These are phyloP conservation scores for Pocillopora meandrina DNA, from an alignment of 92 coral and sea anemone genomes.

Conservation along the genomic window DNA sequence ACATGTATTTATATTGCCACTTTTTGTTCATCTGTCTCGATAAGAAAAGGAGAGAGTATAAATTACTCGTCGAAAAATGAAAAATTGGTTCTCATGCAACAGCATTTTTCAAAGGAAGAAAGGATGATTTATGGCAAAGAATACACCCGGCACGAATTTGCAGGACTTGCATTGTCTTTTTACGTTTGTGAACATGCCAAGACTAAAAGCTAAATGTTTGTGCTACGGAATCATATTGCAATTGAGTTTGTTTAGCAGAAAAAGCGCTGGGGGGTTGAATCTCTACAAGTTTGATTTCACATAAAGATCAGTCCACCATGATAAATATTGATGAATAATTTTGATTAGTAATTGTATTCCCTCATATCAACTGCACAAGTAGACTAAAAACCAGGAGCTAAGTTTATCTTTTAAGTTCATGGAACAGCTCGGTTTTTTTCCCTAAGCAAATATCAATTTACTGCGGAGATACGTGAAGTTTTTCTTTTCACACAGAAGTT, in stretches of 20 bases:
- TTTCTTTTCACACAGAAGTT: too few species aligned
- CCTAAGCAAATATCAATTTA: not conserved
- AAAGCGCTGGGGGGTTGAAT: not conserved
- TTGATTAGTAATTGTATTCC: not conserved
- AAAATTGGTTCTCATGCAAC: slow-evolving; percentile 4
- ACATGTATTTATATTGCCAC: not conserved
- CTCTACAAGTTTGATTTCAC: not conserved
- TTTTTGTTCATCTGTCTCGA: not conserved
- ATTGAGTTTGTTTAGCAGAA: not conserved
- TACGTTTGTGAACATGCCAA: too few species aligned
- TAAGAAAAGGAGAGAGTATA: not conserved
- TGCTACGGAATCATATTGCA: not conserved
- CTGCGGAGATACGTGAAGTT: too few species aligned
- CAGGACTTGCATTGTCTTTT: too few species aligned
- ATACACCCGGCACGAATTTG: too few species aligned
- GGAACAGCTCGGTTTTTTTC: not conserved
- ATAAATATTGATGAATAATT: not conserved
- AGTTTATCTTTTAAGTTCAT: not conserved
- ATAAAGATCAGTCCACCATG: not conserved
- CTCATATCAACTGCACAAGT: not conserved
- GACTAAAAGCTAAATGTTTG: too few species aligned
- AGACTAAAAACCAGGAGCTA: not conserved
- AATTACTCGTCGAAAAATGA: not conserved
- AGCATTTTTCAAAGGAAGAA: too few species aligned
- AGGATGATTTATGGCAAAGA: too few species aligned